Conservation (phyloP, 1,140 invertebrate species). For the Euborellia annulipes region DNA sequence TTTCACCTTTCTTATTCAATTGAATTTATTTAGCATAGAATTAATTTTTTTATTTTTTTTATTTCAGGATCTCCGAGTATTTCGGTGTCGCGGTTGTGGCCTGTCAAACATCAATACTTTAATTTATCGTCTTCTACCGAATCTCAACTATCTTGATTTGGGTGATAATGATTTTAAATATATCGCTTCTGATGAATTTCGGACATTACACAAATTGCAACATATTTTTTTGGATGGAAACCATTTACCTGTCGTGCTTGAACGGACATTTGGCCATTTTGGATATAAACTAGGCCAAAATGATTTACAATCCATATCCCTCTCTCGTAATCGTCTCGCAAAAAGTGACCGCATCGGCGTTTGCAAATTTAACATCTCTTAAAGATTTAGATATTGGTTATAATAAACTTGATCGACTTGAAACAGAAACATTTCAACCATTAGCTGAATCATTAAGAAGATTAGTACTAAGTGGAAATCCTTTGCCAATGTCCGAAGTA, state of each 20-base stretch:
- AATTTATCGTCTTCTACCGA: conserved; percentile 53
- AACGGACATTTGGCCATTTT: conserved; percentile 48
- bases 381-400: conserved; percentile 51
- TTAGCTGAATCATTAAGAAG: conserved; percentile 39
- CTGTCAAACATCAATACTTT: conserved; percentile 56
- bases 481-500: conserved; percentile 26
- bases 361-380: conserved; percentile 46
- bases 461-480: conserved; percentile 51
- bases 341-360: conserved; percentile 50
- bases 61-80: conserved; percentile 42
- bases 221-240: conserved; percentile 50
- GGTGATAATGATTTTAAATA: conserved; percentile 63
- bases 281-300: conserved; percentile 11
- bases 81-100: conserved; percentile 49
- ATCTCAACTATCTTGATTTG: conserved; percentile 51
- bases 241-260: conserved; percentile 52
- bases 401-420: conserved; percentile 51
- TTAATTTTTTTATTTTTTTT: conserved; percentile 14
- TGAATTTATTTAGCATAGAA: too few species aligned
- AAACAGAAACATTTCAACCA: conserved; percentile 39
- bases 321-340: conserved; percentile 54
- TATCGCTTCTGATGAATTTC: conserved; percentile 53
- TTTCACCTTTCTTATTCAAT: too few species aligned
- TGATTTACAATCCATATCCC: conserved; percentile 30
- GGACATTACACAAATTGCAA: conserved; percentile 46